Evolutionary conservation across 2,888 invertebrate species (phyloP).

Genomic region (Stenodera caucasica): DNA sequence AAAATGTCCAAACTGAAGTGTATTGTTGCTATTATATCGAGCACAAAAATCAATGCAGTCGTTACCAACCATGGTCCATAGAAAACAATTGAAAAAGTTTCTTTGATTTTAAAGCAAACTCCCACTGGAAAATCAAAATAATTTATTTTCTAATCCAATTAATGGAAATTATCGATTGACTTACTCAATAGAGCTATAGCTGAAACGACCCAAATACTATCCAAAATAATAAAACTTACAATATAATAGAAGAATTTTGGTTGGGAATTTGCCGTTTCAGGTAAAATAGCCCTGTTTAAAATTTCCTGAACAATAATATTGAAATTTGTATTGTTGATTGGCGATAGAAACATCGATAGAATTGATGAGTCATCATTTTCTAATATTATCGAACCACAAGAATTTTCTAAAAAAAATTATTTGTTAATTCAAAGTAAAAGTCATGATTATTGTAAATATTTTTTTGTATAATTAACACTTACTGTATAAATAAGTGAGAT

Average conservation of each 20-base stretch:
- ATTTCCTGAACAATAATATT: conserved; percentile 32
- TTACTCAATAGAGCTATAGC: conserved; percentile 44
- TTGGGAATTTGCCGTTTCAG: conserved; percentile 29
- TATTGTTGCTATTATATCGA: conserved; percentile 56
- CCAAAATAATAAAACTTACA: conserved; percentile 34
- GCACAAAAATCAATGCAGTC: conserved; percentile 47
- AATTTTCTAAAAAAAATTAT: conserved; percentile 29
- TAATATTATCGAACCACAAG: conserved; percentile 30
- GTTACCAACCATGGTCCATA: conserved; percentile 55
- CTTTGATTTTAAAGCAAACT: conserved; percentile 36
- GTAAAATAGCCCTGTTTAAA: conserved; percentile 32
- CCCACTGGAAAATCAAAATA: conserved; percentile 36
- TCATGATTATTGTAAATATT: background rate
- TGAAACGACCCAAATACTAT: conserved; percentile 44
- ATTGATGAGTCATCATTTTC: conserved; percentile 16
- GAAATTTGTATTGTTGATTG: conserved; percentile 8
- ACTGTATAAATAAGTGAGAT: conserved; percentile 49
- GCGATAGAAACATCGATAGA: background rate
- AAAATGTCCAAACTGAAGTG: conserved; percentile 53
- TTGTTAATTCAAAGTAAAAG: background rate
- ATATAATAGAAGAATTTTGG: conserved; percentile 35
- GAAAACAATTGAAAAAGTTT: conserved; percentile 34
- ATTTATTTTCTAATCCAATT: background rate
- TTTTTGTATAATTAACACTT: conserved; percentile 31
- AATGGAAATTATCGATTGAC: conserved; percentile 8